Evolutionary conservation across 2,888 invertebrate genomes (phyloP).

Genomic region (Empis stercorea): DNA sequence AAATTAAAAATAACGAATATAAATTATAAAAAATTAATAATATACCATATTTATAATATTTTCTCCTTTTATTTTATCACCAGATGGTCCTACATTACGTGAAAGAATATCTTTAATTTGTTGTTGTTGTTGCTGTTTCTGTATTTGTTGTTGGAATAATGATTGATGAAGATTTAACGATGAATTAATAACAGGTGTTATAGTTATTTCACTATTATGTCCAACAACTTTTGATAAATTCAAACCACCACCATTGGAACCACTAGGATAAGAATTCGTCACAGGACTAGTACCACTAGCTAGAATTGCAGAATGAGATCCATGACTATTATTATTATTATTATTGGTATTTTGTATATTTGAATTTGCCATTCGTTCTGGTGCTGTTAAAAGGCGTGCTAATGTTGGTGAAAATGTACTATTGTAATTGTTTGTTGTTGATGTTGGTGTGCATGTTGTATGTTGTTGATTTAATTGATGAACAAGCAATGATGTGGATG

Average conservation of each 20-base stretch:
- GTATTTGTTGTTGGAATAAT: conserved; percentile 14
- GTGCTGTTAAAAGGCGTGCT: conserved; percentile 64
- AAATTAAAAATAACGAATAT: not conserved
- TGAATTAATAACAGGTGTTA: conserved; percentile 40
- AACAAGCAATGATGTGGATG: conserved; percentile 8
- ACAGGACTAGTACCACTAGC: conserved; percentile 3
- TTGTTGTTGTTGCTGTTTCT: conserved; percentile 13
- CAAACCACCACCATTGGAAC: conserved; percentile 6
- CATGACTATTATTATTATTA: conserved; percentile 5
- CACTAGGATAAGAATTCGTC: not conserved
- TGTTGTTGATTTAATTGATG: conserved; percentile 6
- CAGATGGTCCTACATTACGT: conserved; percentile 2
- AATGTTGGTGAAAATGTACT: conserved; percentile 52
- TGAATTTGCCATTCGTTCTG: conserved; percentile 31
- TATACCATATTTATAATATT: conserved; percentile 16
- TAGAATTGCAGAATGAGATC: conserved; percentile 8
- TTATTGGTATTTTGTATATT: not conserved
- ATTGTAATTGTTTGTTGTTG: conserved; percentile 15
- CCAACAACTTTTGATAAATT: conserved; percentile 33
- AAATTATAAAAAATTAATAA: not conserved
- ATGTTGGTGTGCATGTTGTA: conserved; percentile 12
- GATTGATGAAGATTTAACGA: conserved; percentile 13
- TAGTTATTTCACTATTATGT: conserved; percentile 46
- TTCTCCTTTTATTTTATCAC: conserved; percentile 12
- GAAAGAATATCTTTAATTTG: conserved; percentile 13